Conservation (phyloP, 2,113 vertebrate species). For the Camarhynchus parvulus region DNA sequence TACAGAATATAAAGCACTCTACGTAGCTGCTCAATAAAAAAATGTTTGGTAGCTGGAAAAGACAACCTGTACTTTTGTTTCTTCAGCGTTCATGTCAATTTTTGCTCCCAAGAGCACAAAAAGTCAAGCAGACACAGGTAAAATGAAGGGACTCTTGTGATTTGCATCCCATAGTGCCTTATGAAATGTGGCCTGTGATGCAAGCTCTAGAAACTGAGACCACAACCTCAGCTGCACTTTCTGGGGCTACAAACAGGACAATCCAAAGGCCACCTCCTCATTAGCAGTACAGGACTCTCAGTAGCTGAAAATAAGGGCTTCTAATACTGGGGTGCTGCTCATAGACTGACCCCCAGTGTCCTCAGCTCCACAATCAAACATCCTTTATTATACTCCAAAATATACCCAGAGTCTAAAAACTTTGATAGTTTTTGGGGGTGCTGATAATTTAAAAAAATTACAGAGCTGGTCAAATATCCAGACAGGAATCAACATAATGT, state of each 20-base stretch:
- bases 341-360: background rate
- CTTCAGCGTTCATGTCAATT: no score
- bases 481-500: background rate
- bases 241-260: background rate
- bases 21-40: background rate
- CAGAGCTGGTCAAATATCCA: background rate
- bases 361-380: background rate
- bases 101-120: background rate
- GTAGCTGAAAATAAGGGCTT: background rate
- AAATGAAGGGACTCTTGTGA: background rate
- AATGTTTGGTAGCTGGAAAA: background rate
- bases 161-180: background rate
- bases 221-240: background rate
- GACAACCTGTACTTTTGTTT: background rate
- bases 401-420: background rate
- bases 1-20: background rate
- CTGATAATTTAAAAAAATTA: accelerated
- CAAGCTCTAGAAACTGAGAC: background rate
- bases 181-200: background rate
- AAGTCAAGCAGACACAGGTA: background rate
- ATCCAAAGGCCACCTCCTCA: background rate
- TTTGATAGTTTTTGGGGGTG: background rate
- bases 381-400: background rate
- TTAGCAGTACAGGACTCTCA: background rate
- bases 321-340: background rate